Base-by-base conservation (phyloP, 2,888 invertebrate genomes). In the Laspeyria flexula region DNA sequence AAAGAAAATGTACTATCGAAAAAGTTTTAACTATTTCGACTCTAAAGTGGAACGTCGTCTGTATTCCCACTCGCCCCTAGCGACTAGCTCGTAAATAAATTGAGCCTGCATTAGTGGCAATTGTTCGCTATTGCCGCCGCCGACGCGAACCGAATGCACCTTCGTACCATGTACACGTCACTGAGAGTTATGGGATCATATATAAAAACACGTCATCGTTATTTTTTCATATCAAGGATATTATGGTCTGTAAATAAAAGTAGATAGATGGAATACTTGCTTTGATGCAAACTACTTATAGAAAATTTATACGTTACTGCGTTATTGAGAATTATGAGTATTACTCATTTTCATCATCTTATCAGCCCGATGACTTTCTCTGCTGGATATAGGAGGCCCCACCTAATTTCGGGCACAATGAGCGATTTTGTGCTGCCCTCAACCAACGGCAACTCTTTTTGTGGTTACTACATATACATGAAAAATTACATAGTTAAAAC, bases 31-130 rank as follows among this genome's bases (percentile, higher is more conserved):
- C 9, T 18, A 31, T 44, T 6, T 40, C 86, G 55, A 83, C 81
- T 90, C 89, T 52, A 89, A 49, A 13, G 50, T 63, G 67, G 56
- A 49, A 37, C 29, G 34, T 37, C n/a, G 43, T 55, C 77, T 79
- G 34, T 83, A 83, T 86, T 73, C 71, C 66, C 69, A 57, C 54
- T 79, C 86, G 90, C 90, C 91, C 90, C 90, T 87, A 88, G 85
- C 83, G 77, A 70, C 80, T 79, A 82, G 73, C 88, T 90, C 89
- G 88, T 91, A 90, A 91, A 91, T 91, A 91, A 91, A 91, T 91
- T 91, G 90, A 88, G 88, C 86, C 86, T 89, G 87, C 88, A 90
- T 91, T 91, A 90, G 90, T 83, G 85, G 88, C 91, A 91, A 91
- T 91, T 91, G 91, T 90, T 90, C 89, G 86, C 88, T 86, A 88